Evolutionary conservation across 2,113 vertebrate genomes (phyloP).

Genomic region (Tychaedon coryphoeus): DNA sequence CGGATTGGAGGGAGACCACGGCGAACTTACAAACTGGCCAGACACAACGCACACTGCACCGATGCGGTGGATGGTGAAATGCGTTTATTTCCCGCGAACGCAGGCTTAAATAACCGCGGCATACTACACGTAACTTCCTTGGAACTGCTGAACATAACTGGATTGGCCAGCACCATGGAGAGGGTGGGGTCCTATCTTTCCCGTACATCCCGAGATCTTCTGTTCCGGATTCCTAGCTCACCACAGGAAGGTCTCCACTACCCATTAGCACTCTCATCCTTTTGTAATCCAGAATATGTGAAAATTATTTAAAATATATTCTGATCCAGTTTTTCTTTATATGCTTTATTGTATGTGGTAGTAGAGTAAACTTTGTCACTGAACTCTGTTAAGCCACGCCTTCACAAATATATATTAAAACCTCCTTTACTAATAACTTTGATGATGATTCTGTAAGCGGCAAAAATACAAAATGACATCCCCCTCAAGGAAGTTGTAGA

Average conservation of each 20-base stretch:
- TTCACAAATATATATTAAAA: background rate
- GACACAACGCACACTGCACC: no score
- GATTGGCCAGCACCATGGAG: no score
- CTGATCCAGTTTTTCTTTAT: background rate
- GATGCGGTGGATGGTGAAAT: no score
- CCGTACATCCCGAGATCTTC: no score
- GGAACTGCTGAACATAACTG: no score
- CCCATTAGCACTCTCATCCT: background rate
- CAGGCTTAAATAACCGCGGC: no score
- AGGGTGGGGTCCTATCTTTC: no score
- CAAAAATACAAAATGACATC: background rate
- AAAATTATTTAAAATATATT: background rate
- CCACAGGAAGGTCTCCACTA: background rate
- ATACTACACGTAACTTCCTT: no score
- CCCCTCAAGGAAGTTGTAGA: background rate
- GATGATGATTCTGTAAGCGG: background rate
- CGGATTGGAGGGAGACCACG: no score
- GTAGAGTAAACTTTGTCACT: background rate
- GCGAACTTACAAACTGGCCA: no score
- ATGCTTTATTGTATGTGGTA: background rate
- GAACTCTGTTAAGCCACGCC: fast-evolving
- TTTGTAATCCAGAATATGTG: background rate
- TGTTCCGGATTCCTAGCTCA: no score
- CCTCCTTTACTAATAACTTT: background rate
- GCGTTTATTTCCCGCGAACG: no score